Evolutionary conservation across 2,888 invertebrate species (phyloP), one percentile per base, ranked within the genome.

Genomic region (Thalpophila matura): DNA sequence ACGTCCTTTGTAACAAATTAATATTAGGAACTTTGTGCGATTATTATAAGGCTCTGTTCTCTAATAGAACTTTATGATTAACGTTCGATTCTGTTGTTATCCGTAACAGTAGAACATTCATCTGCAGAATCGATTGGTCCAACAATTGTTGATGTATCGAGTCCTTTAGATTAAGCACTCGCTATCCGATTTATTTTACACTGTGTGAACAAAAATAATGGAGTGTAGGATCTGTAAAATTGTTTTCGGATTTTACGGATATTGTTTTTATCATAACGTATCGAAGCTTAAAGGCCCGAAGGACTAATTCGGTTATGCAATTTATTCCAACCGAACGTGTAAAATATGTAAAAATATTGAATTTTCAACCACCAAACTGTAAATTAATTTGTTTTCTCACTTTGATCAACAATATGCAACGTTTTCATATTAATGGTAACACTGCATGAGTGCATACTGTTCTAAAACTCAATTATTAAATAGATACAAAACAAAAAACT

Each of bases 131-230:
- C 43, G 64, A 69, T 64, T 38, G 56, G 18, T 37, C 31, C 27
- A 60, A 69, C 43, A 64, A 64, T 69, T 35, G 65, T 60, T 70
- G 70, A 75, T 77, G 47, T 70, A 73, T 62, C 45, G 54, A 59
- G 45, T 51, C 29, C 46, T 53, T 65, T 56, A 38, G 65, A 70
- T 62, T 62, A 59, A 76, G 55, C 47, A 29, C 54, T 49, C 38
- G n/a, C 27, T 38, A 69, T 72, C 57, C 46, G 60, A 59, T 68
- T 72, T 64, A 64, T 72, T 73, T 70, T 73, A 61, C 51, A 59
- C 57, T 47, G 51, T 65, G 62, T 74, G 73, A 68, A 59, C 53
- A 73, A 76, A 76, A 75, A 62, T 73, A 57, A 75, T 71, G 24
- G 71, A 65, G 18, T 51, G 31, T 37, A 26, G 57, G 56, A 65